Evolutionary conservation across 2,113 vertebrate genomes (phyloP), one percentile per base, ranked within the genome.

Genomic region (Xyliphius kryptos): DNA sequence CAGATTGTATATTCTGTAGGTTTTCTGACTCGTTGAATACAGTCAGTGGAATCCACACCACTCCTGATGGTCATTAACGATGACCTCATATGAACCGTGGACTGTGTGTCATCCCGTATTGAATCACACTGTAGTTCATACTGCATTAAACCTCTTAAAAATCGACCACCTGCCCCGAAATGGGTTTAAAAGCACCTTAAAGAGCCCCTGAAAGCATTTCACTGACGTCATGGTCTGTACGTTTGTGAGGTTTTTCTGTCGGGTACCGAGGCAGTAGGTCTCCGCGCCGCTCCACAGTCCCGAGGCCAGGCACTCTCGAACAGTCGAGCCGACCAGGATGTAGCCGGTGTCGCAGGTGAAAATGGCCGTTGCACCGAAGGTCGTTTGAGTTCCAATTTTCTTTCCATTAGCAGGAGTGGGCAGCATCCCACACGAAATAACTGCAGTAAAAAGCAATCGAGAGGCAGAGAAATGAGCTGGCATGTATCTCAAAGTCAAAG

Each of bases 201-300:
- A 32, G 26, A 1, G 7, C 4, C 26, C 3, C 40, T 41, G 40
- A 41, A 14, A 41, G 53, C 14, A 17, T 10, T 7, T 12, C n/a
- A 37, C 15, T 17, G 37, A 19, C 9, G n/a, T 1, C 15, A 40
- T 32, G 15, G 11, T 51, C 17, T 56, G 52, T 49, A n/a, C 16
- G 5, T n/a, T 13, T n/a, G 43, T 16, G 48, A 32, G 37, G 17
- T 19, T 2, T 7, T 43, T 17, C 16, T 5, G 36, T 3, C 14
- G 5, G 67, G 9, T 93, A 98, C 95, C 95, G 81, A 98, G 79
- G 76, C 95, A 98, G 66, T 71, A 86, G 20, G 91, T 93, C 74
- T 97, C 92, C 10, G 73, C 86, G 73, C 92, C 94, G 26, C 93
- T 97, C 95, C 95, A 98, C 51, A 98, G 91, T 64, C 95, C 95